Evolutionary conservation across 2,888 invertebrate species (phyloP).

Genomic region (Agrilus biguttatus): DNA sequence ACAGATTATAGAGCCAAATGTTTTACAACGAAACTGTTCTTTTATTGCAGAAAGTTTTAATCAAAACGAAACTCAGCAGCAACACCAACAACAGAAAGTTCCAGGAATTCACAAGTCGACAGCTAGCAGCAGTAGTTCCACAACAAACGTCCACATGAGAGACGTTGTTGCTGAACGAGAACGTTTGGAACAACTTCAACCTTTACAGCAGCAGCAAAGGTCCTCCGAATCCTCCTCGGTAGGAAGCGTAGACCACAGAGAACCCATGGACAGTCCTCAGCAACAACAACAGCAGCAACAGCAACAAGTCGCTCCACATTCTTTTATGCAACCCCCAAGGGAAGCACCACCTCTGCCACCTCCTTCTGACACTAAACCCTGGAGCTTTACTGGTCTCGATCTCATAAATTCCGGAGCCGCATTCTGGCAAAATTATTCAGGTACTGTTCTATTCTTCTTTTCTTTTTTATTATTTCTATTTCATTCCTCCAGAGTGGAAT

Average conservation of each 20-base stretch:
- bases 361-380: conserved; percentile 43
- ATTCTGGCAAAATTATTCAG: conserved; percentile 87
- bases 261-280: conserved; percentile 19
- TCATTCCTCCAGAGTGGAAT: too few relatives aligned
- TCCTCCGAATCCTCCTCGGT: too few relatives aligned
- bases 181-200: conserved; percentile 32
- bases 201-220: conserved; percentile 7
- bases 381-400: conserved; percentile 61
- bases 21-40: not conserved
- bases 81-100: conserved; percentile 15
- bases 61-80: conserved; percentile 16
- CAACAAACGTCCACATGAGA: conserved; percentile 6
- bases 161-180: conserved; percentile 30
- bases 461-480: not conserved
- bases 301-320: conserved; percentile 24
- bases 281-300: conserved; percentile 21
- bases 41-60: conserved; percentile 20
- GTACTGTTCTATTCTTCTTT: conserved; percentile 35
- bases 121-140: not conserved
- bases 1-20: too few relatives aligned
- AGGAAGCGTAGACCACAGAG: conserved; percentile 9
- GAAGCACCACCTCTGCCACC: conserved; percentile 31
- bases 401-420: conserved; percentile 75
- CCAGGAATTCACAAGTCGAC: conserved; percentile 13
- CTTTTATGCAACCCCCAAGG: conserved; percentile 22